Evolutionary conservation across 2,113 vertebrate species (phyloP), one percentile per base, ranked within the genome.

Genomic region (Petroica traversi): DNA sequence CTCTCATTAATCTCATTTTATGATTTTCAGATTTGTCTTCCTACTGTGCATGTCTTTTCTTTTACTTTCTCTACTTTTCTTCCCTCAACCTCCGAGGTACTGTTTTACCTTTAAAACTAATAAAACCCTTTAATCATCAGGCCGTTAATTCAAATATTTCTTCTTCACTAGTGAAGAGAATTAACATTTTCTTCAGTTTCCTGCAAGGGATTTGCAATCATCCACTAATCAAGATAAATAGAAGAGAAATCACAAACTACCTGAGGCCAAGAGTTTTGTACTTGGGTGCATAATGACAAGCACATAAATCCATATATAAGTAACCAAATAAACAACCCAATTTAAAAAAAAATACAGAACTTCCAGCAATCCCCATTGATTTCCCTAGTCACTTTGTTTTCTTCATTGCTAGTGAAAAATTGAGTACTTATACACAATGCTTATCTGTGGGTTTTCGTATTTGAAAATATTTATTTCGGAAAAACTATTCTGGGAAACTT

Each of bases 91-190:
- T 93, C 94, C 72, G 38, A 85, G 40, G 62, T 93, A 85, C 75
- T 49, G 11, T 67, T 89, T 76, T 82, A 73, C 83, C 75, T 97
- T 54, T 48, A 96, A 96, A 97, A 95, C 81, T 85, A 89, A 80
- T 83, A 82, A 94, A 97, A 88, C 66, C 95, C 96, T 93, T 98
- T 93, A 96, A 97, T 97, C 93, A 95, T 28, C 31, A 92, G 80
- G 84, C 76, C 77, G 74, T 92, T 97, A 94, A 95, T 95, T 96
- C 92, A 92, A 96, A 95, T 96, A 89, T 88, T 96, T 92, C 62
- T 92, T 96, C 95, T 93, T 91, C 67, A 52, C 40, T 74, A 71
- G 61, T 80, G 68, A 61, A 43, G 62, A 89, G 34, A 88, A 68
- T 40, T 45, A 94, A 93, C 66, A 54, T 85, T 78, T 95, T 95